phyloP scores from a whole-genome alignment of 2,888 invertebrate genomes.

The Diarsia rubi region DNA sequence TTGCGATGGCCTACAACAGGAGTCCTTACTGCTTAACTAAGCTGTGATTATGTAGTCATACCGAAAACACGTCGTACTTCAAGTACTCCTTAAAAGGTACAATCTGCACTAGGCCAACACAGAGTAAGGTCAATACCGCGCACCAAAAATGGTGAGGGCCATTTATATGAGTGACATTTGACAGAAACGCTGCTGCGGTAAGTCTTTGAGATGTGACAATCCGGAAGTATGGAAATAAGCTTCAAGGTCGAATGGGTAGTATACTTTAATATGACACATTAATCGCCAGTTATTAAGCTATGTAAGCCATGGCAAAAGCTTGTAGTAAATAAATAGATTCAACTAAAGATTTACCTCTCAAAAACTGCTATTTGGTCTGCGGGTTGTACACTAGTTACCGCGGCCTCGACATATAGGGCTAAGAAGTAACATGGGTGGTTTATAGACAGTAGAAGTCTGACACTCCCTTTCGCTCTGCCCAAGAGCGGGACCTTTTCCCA shows the following conservation, averaged over 20 bases:
- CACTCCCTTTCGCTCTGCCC: too few relatives aligned
- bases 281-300: background rate
- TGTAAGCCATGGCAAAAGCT: too few relatives aligned
- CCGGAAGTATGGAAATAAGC: conserved; percentile 19
- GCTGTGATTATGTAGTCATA: conserved; percentile 61
- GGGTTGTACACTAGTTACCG: too few relatives aligned
- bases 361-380: too few relatives aligned
- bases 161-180: conserved; percentile 47
- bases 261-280: background rate
- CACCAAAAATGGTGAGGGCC: conserved; percentile 62
- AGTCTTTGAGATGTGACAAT: conserved; percentile 31
- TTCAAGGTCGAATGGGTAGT: background rate
- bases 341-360: too few relatives aligned
- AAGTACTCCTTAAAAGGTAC: conserved; percentile 60
- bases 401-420: too few relatives aligned
- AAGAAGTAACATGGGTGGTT: too few relatives aligned
- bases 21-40: conserved; percentile 47
- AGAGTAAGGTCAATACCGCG: conserved; percentile 66
- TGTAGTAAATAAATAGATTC: background rate
- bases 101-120: conserved; percentile 63
- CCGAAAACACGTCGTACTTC: conserved; percentile 56
- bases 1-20: conserved; percentile 60
- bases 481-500: too few relatives aligned
- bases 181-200: conserved; percentile 29
- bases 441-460: too few relatives aligned